phyloP scores from a whole-genome alignment of 2,797 vertebrate genomes.

The Gastrophryne carolinensis region DNA sequence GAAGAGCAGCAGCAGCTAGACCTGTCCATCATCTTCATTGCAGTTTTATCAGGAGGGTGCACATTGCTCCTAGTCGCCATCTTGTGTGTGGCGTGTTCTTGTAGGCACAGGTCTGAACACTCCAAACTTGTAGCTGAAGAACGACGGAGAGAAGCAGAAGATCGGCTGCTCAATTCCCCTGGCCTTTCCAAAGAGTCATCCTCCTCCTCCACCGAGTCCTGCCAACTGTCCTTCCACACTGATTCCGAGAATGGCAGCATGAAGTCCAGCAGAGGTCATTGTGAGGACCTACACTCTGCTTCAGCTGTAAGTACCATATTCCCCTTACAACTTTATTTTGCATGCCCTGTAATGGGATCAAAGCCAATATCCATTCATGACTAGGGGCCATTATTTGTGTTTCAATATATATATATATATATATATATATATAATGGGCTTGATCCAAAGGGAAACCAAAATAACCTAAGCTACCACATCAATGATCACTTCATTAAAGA shows the following conservation, averaged over 20 bases:
- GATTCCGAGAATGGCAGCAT: neutral
- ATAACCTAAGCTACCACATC: too few species aligned
- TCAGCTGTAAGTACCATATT: neutral
- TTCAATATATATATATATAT: too few species aligned
- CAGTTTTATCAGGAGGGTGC: constrained; percentile 65
- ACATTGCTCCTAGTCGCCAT: constrained; percentile 68
- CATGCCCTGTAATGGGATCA: neutral
- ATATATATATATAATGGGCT: too few species aligned
- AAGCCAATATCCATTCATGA: too few species aligned
- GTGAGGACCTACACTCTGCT: constrained; percentile 22
- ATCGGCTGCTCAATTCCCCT: neutral
- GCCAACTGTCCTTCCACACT: neutral
- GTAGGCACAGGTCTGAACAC: constrained; percentile 46
- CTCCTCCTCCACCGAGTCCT: neutral
- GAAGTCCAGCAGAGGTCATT: constrained; percentile 51
- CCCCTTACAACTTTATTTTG: neutral
- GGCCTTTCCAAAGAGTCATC: neutral
- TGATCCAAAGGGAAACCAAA: too few species aligned
- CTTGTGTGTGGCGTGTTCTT: constrained; percentile 63
- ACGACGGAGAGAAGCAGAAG: neutral
- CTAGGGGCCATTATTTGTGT: too few species aligned
- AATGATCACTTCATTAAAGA: too few species aligned
- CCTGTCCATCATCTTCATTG: constrained; percentile 62
- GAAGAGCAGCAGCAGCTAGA: constrained; percentile 55
- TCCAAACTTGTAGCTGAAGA: neutral